Evolutionary conservation across 1,140 invertebrate species (phyloP).

Genomic region (fruit fly (Drosophila melanogaster)): DNA sequence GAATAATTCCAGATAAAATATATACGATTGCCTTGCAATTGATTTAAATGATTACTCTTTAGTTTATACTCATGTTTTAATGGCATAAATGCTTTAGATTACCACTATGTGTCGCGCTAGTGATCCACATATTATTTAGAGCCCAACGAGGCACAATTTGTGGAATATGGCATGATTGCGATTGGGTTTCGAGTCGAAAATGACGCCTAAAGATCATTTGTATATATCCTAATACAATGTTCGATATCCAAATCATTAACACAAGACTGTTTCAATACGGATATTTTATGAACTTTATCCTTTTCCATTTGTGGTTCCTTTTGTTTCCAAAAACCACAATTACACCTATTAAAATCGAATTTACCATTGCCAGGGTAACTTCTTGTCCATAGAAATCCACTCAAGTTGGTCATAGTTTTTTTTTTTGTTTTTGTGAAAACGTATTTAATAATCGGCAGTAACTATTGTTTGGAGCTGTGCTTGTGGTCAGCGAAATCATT

Average conservation of each 20-base stretch:
- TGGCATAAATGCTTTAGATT: neutral
- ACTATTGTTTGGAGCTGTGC: constrained; percentile 23
- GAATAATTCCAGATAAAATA: too few relatives aligned
- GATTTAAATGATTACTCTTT: neutral
- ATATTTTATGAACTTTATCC: neutral
- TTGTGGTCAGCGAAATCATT: constrained; percentile 56
- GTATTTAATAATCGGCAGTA: constrained; percentile 32
- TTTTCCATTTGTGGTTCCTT: neutral
- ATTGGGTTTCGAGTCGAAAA: neutral
- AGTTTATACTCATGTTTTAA: neutral
- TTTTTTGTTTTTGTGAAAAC: neutral
- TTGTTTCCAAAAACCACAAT: too few relatives aligned
- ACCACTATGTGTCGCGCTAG: neutral
- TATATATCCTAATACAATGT: too few relatives aligned
- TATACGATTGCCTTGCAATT: neutral
- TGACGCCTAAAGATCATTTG: neutral
- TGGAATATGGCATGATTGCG: neutral
- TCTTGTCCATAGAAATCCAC: neutral
- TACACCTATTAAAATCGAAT: too few relatives aligned
- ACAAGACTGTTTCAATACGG: too few relatives aligned
- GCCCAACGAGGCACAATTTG: constrained; percentile 10
- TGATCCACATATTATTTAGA: constrained; percentile 34
- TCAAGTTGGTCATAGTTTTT: neutral
- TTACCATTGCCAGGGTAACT: neutral
- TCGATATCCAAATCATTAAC: too few relatives aligned